Evolutionary conservation across 2,797 vertebrate genomes (phyloP), one percentile per base, ranked within the genome.

Genomic region (Sebastes reedi): DNA sequence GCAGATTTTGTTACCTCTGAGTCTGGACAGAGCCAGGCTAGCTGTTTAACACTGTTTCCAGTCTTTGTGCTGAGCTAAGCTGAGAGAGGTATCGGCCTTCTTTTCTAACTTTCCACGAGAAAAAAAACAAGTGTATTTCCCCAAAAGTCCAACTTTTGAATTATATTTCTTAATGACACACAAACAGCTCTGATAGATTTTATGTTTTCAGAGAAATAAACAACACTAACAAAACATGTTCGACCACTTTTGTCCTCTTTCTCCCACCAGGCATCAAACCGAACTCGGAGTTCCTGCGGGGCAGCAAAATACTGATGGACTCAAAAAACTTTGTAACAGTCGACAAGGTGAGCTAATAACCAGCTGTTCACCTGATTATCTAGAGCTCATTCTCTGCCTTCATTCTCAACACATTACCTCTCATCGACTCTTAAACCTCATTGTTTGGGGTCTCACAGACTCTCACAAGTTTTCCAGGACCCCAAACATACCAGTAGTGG

Each of bases 281-380:
- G 0, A 96, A 87, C 77, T 95, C 95, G 0, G 85, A 91, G 0
- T 96, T 96, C 58, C 92, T 97, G 75, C 89, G 82, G 25, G 94
- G 82, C 67, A 96, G 92, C 79, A 79, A 91, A 68, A 69, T 98
- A 1, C 66, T 86, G 52, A 94, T 92, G 73, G 95, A 97, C n/a
- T 81, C 84, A 2, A 95, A 90, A 20, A 94, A 93, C 9, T 94
- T 90, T 84, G 89, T 98, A 60, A 86, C 84, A 24, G 97, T 97
- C 4, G 93, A 98, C 59, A 94, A 96, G 96, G 97, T 98, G 55
- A 80, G 92, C 5, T 4, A n/a, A 22, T 22, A 22, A 32, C 32
- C 58, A 42, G 10, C 5, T n/a, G 4, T 46, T 67, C 56, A 39
- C 8, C 7, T n/a, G 12, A 12, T 59, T n/a, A 16, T 70, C 30